Conservation (phyloP, 1,140 invertebrate species). For the Drosophila lini region DNA sequence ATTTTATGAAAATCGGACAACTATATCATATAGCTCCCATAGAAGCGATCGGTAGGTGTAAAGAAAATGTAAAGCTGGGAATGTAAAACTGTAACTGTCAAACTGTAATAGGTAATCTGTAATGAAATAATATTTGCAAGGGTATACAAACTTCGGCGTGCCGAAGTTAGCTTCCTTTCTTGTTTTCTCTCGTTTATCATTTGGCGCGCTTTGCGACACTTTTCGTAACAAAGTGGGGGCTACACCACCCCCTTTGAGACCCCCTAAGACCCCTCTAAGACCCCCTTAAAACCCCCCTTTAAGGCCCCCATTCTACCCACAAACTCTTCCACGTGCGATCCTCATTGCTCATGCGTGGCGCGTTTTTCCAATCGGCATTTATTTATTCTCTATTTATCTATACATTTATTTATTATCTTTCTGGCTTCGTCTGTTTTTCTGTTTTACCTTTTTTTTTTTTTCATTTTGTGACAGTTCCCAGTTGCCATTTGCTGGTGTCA, state of each 20-base stretch:
- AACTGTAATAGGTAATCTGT: too few species aligned
- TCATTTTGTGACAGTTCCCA: slow-evolving; percentile 57
- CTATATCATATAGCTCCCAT: too few species aligned
- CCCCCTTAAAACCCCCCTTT: background rate
- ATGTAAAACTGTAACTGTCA: too few species aligned
- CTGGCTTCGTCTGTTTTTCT: slow-evolving; percentile 37
- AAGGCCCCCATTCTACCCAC: background rate
- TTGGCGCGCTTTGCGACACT: slow-evolving; percentile 78
- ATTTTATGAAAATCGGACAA: too few species aligned
- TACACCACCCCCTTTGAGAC: background rate
- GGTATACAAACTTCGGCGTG: too few species aligned
- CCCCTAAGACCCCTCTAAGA: background rate
- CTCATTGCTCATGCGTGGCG: slow-evolving; percentile 70
- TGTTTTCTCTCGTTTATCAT: slow-evolving; percentile 69
- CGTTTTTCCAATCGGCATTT: slow-evolving; percentile 76
- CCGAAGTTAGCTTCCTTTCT: too few species aligned
- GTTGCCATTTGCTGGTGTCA: slow-evolving; percentile 32
- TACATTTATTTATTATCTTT: slow-evolving; percentile 80
- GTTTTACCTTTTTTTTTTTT: slow-evolving; percentile 43
- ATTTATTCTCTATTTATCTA: slow-evolving; percentile 82
- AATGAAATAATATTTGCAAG: too few species aligned
- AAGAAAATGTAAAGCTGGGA: too few species aligned
- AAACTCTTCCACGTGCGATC: slow-evolving; percentile 48
- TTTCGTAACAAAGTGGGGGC: slow-evolving; percentile 57
- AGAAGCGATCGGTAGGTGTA: too few species aligned